Percentiles rank a stretch among this genome's conserved stretches.
phyloP scores from a whole-genome alignment of 2,113 vertebrate genomes.

The Pseudolaguvia tuberculata region DNA sequence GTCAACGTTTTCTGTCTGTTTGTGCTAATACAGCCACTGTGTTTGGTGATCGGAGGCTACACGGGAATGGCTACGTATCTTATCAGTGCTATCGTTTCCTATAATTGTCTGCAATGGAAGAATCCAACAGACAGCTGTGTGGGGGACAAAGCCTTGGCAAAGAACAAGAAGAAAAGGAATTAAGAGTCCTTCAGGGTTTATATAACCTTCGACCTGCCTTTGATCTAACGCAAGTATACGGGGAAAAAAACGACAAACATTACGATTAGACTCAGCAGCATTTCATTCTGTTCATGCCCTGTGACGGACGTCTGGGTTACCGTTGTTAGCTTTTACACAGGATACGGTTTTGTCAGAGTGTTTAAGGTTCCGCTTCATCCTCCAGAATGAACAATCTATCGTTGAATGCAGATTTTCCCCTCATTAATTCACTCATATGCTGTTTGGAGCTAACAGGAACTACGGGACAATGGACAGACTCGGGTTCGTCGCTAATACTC shows the following conservation, averaged over 20 bases:
- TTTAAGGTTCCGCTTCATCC: neutral
- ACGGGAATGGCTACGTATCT: slow-evolving; percentile 69
- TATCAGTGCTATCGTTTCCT: slow-evolving; percentile 67
- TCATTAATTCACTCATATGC: slow-evolving; percentile 1
- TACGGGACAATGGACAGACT: neutral
- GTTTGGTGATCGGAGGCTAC: slow-evolving; percentile 67
- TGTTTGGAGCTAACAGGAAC: neutral
- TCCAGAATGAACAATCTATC: slow-evolving; percentile 1
- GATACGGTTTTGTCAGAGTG: neutral
- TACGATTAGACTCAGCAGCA: neutral
- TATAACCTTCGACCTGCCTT: neutral
- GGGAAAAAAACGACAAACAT: neutral
- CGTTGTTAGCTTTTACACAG: neutral
- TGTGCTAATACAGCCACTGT: slow-evolving; percentile 71
- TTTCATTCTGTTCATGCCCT: neutral
- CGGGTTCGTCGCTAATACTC: neutral
- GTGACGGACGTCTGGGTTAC: neutral
- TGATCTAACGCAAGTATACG: neutral
- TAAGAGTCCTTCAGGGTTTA: slow-evolving; percentile 21
- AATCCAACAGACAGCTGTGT: neutral
- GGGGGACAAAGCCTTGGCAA: neutral
- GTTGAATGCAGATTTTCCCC: neutral
- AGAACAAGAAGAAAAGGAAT: slow-evolving; percentile 49
- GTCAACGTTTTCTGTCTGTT: slow-evolving; percentile 76
- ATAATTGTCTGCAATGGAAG: slow-evolving; percentile 70